phyloP scores from a whole-genome alignment of 2,888 invertebrate species.

The Dermolepida albohirtum region DNA sequence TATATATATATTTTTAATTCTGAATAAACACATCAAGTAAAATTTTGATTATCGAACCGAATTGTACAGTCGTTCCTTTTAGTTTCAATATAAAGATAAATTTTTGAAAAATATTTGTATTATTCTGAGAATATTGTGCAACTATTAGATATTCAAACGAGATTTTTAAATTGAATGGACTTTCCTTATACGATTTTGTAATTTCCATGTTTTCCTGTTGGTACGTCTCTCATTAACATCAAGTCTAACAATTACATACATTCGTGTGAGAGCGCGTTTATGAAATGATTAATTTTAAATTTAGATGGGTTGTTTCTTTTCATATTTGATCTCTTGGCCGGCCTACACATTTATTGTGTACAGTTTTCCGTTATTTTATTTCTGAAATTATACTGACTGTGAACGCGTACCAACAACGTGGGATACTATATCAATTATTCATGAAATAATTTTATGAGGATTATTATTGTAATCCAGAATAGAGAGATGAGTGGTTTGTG shows the following conservation, averaged over 20 bases:
- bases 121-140: too few species aligned
- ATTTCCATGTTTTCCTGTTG: too few species aligned
- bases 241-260: constrained; percentile 21
- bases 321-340: constrained; percentile 22
- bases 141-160: too few species aligned
- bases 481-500: constrained; percentile 34
- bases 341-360: constrained; percentile 40
- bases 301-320: constrained; percentile 39
- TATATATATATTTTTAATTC: too few species aligned
- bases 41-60: too few species aligned
- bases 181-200: too few species aligned
- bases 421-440: constrained; percentile 40
- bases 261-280: constrained; percentile 1
- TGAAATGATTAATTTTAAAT: constrained; percentile 41
- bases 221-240: constrained; percentile 1
- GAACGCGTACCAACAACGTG: constrained; percentile 16
- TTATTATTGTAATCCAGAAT: constrained; percentile 43
- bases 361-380: constrained; percentile 39
- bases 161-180: too few species aligned
- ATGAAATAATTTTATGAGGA: constrained; percentile 44
- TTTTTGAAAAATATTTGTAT: too few species aligned
- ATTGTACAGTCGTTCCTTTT: too few species aligned
- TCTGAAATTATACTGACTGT: constrained; percentile 26
- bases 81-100: too few species aligned
- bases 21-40: too few species aligned